phyloP scores from a whole-genome alignment of 1,140 invertebrate genomes.

The Drosophila nebulosa region DNA sequence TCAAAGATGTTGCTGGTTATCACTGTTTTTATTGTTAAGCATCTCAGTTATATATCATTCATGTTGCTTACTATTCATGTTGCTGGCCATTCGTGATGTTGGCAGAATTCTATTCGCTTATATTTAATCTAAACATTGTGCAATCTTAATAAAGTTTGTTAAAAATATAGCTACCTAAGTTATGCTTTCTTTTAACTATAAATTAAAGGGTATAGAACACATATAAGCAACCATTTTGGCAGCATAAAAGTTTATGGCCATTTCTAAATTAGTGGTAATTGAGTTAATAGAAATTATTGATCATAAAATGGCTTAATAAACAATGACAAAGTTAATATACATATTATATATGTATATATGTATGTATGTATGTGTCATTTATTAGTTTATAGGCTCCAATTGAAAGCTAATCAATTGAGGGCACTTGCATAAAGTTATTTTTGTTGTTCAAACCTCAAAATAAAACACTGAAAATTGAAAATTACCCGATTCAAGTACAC shows the following conservation, averaged over 20 bases:
- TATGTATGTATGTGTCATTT: not conserved
- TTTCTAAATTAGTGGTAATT: not conserved
- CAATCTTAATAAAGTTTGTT: not conserved
- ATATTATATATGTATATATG: not conserved
- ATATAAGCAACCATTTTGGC: not conserved
- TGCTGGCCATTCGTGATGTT: too few species aligned
- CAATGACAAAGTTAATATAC: not conserved
- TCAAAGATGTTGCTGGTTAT: not conserved
- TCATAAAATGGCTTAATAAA: not conserved
- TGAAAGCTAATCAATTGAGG: conserved; percentile 11
- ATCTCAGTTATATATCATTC: too few species aligned
- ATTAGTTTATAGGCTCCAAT: not conserved
- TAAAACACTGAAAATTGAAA: conserved; percentile 35
- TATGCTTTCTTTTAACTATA: not conserved
- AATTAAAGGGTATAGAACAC: too few species aligned
- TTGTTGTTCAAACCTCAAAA: conserved; percentile 6
- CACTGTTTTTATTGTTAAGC: too few species aligned
- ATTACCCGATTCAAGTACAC: conserved; percentile 19
- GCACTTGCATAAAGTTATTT: not conserved
- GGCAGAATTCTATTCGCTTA: too few species aligned
- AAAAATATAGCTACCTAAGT: not conserved
- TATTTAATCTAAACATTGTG: too few species aligned
- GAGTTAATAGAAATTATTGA: conserved; percentile 2
- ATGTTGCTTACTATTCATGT: too few species aligned
- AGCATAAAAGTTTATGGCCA: not conserved